Conservation (phyloP, 2,113 vertebrate species). For the Cryptomyrus ogoouensis region DNA sequence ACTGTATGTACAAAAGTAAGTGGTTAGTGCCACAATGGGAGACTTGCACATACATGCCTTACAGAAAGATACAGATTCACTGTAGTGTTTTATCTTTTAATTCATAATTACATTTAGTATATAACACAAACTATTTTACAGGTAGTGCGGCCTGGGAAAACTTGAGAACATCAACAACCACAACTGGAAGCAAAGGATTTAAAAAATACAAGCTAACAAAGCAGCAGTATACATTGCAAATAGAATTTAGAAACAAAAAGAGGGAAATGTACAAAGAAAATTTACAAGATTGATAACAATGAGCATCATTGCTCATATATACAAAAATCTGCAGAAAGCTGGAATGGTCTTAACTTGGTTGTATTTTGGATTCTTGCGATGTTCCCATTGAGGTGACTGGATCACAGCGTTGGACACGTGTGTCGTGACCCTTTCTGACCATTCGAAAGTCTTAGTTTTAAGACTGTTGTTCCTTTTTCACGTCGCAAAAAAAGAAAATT, state of each 20-base stretch:
- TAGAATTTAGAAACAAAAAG: slow-evolving; percentile 15
- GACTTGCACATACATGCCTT: no score
- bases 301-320: slow-evolving; percentile 43
- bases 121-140: slow-evolving; percentile 65
- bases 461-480: slow-evolving; percentile 22
- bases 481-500: slow-evolving; percentile 16
- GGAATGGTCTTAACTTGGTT: slow-evolving; percentile 25
- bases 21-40: not conserved
- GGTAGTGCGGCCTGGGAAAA: slow-evolving; percentile 45
- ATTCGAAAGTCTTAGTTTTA: slow-evolving; percentile 28
- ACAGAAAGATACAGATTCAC: not conserved
- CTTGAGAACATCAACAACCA: slow-evolving; percentile 27
- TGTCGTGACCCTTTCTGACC: slow-evolving; percentile 25
- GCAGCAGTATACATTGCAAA: slow-evolving; percentile 37
- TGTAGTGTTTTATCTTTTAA: slow-evolving; percentile 48
- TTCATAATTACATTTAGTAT: slow-evolving; percentile 53
- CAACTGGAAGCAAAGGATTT: slow-evolving; percentile 26
- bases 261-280: slow-evolving; percentile 40
- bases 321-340: slow-evolving; percentile 36
- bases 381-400: slow-evolving; percentile 29
- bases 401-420: slow-evolving; percentile 24
- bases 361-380: slow-evolving; percentile 22
- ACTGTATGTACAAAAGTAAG: not conserved
- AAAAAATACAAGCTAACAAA: slow-evolving; percentile 33
- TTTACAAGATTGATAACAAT: slow-evolving; percentile 46